phyloP scores from a whole-genome alignment of 2,113 vertebrate genomes.

The Lycaon pictus region DNA sequence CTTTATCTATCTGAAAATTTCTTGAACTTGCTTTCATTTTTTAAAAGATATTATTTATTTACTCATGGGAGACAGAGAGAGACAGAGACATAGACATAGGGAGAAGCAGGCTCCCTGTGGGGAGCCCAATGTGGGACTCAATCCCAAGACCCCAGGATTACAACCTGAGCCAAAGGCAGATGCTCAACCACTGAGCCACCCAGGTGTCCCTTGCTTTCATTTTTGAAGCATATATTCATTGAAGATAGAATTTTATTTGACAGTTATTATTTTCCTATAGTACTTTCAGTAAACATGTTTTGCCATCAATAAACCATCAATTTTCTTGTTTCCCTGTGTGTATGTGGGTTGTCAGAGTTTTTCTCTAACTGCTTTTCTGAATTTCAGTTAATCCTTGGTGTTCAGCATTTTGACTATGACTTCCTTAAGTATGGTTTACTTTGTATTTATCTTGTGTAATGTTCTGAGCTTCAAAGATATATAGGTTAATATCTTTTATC shows the following conservation, averaged over 20 bases:
- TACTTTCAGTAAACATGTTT: neutral
- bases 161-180: no score
- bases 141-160: no score
- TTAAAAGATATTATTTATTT: no score
- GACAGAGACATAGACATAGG: no score
- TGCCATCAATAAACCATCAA: neutral
- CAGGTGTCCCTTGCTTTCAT: neutral
- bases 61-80: no score
- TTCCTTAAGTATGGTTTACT: neutral
- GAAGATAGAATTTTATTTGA: neutral
- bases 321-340: neutral
- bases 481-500: neutral
- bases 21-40: neutral
- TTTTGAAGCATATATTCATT: neutral
- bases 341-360: neutral
- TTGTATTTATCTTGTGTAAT: neutral
- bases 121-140: no score
- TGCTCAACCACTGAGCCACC: no score
- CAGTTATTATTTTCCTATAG: neutral
- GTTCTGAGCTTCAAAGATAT: neutral
- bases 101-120: no score
- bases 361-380: neutral
- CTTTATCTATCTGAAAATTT: neutral
- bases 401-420: neutral
- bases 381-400: neutral